Base-by-base conservation (phyloP, 2,113 vertebrate genomes). In the Ifrita kowaldi region DNA sequence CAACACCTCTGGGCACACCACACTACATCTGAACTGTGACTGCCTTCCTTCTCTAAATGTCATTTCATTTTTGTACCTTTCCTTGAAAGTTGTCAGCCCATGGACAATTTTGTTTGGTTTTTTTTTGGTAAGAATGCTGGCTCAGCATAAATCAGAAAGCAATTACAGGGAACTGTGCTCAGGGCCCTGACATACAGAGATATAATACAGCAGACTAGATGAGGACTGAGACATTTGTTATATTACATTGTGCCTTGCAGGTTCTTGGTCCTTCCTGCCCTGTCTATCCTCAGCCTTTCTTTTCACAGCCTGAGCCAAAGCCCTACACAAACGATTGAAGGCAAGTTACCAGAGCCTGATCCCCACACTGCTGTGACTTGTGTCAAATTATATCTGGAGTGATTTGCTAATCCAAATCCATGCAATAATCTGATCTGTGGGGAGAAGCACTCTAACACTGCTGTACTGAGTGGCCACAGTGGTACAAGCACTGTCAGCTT, bases 341-440 rank as follows among this genome's bases (percentile, higher is more conserved):
- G 42, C 47, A 70, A 75, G 32, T 23, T 64, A 83, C 39, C 19
- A 70, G 53, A 56, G 10, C 35, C 39, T 75, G 91, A 71, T 78
- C 8, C 32, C 53, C 23, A 42, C 30, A 16, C 37, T 63, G 50
- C 81, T 67, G 49, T 37, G 78, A 88, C 35, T 82, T 69, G 37
- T 85, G 70, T 74, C 70, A 90, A 50, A 65, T 77, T 65, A 63
- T 6, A 69, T 70, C 44, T 42, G 27, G 35, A 83, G 63, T 1
- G 6, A 87, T 83, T 88, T 77, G 55, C 55, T 77, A 95, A 95
- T 83, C 81, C 63, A 83, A 68, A 85, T 73, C 55, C 63, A 35
- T 10, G 57, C 50, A 57, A 62, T 59, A 82, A 84, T 57, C 74
- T 55, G 52, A 62, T 85, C 81, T 62, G 49, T 42, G 46, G 89